A percentile compares a stretch with the other conserved stretches of the same genome.
Evolutionary conservation across 1,140 invertebrate genomes (phyloP).

Genomic region (Nautilus pompilius): DNA sequence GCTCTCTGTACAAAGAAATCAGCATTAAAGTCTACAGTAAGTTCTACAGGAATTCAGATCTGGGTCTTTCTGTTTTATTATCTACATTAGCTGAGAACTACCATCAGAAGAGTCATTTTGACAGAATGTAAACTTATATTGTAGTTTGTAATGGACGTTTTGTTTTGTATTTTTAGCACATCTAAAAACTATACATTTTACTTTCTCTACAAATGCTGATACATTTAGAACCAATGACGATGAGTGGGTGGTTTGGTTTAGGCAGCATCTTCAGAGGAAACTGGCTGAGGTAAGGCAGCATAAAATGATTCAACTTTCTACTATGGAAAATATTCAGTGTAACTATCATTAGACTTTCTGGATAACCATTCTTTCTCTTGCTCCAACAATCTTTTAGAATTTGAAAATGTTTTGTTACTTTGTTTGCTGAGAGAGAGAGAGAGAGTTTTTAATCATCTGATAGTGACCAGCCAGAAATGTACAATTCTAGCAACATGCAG

Average conservation of each 20-base stretch:
- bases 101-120: not conserved
- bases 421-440: too few relatives aligned
- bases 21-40: slow-evolving; percentile 27
- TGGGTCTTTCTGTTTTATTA: not conserved
- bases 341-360: too few relatives aligned
- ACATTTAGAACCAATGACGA: not conserved
- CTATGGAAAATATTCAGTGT: too few relatives aligned
- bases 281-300: slow-evolving; percentile 1
- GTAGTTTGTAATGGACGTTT: not conserved
- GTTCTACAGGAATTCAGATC: not conserved
- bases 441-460: too few relatives aligned
- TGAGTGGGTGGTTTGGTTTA: not conserved
- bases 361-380: too few relatives aligned
- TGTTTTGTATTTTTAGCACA: not conserved
- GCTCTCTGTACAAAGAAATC: slow-evolving; percentile 17
- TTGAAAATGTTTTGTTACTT: too few relatives aligned
- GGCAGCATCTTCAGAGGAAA: not conserved
- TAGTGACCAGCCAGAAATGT: too few relatives aligned
- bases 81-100: not conserved
- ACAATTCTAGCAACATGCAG: too few relatives aligned
- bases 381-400: too few relatives aligned
- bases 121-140: not conserved
- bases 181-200: not conserved
- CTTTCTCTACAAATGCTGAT: slow-evolving; percentile 3
- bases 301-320: too few relatives aligned